phyloP scores from a whole-genome alignment of 2,888 invertebrate genomes.

The Brachyptera risi region DNA sequence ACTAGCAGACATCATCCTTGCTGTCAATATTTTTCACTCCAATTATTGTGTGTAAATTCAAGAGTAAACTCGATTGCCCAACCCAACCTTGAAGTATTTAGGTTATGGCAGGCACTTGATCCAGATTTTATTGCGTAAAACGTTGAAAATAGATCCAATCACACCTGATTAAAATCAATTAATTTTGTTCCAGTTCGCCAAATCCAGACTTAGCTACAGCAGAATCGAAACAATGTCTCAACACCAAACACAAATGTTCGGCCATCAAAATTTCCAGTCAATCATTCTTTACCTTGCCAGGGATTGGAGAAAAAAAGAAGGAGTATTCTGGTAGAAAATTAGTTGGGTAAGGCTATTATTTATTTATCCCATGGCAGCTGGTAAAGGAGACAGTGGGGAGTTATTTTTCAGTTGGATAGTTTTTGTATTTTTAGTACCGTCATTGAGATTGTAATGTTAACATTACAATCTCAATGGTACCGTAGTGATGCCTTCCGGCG shows the following conservation, averaged over 20 bases:
- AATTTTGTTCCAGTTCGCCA: background rate
- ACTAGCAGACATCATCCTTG: background rate
- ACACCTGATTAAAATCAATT: background rate
- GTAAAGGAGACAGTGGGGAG: too few species aligned
- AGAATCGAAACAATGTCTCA: background rate
- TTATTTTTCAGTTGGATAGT: too few species aligned
- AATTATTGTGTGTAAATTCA: background rate
- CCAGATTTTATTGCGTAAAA: background rate
- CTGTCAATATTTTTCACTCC: background rate
- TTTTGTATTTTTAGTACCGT: too few species aligned
- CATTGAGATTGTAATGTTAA: too few species aligned
- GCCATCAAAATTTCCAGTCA: background rate
- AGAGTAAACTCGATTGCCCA: background rate
- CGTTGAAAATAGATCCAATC: too few species aligned
- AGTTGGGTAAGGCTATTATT: slow-evolving; percentile 58
- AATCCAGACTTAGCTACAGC: background rate
- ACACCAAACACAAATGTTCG: background rate
- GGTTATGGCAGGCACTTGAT: background rate
- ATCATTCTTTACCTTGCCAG: slow-evolving; percentile 21
- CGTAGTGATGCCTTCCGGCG: too few species aligned
- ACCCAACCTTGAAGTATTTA: background rate
- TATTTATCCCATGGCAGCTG: background rate
- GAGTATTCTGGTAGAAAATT: slow-evolving; percentile 69
- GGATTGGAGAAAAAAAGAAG: slow-evolving; percentile 46
- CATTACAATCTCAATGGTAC: too few species aligned